phyloP scores from a whole-genome alignment of 2,113 vertebrate species.

The Pangasianodon gigas region DNA sequence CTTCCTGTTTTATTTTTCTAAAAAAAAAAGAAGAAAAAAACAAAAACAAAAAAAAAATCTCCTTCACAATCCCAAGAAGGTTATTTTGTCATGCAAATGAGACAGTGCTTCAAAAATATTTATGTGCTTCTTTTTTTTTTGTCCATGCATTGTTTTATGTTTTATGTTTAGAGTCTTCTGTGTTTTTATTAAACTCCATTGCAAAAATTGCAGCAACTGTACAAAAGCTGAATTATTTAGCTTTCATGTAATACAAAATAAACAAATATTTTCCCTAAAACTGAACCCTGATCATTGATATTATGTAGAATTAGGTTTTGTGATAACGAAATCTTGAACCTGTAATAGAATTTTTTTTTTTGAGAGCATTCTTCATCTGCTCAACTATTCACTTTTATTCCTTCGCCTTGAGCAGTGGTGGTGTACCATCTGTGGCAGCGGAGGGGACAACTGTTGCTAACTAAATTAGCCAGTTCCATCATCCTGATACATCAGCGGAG shows the following conservation, averaged over 20 bases:
- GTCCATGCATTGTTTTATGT: constrained; percentile 68
- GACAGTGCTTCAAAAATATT: constrained; percentile 63
- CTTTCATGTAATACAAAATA: constrained; percentile 14
- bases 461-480: constrained; percentile 97
- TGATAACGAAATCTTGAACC: not conserved
- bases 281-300: not conserved
- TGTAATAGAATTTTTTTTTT: not conserved
- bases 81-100: constrained; percentile 81
- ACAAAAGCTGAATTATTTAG: constrained; percentile 12
- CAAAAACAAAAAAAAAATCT: not conserved
- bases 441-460: constrained; percentile 95
- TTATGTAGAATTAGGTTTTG: not conserved
- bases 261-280: not conserved
- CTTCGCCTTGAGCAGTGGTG: constrained; percentile 79
- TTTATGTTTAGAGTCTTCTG: constrained; percentile 45
- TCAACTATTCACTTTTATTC: constrained; percentile 73
- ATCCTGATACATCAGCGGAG: constrained; percentile 89
- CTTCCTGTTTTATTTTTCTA: constrained; percentile 56
- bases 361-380: constrained; percentile 36
- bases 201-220: not conserved
- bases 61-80: constrained; percentile 60
- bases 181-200: constrained; percentile 31
- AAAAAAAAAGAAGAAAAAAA: not conserved
- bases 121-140: constrained; percentile 62
- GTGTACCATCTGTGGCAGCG: constrained; percentile 88